These are phyloP conservation scores for Ifrita kowaldi DNA, from an alignment of 2,113 vertebrate species.

Conservation along the genomic window DNA sequence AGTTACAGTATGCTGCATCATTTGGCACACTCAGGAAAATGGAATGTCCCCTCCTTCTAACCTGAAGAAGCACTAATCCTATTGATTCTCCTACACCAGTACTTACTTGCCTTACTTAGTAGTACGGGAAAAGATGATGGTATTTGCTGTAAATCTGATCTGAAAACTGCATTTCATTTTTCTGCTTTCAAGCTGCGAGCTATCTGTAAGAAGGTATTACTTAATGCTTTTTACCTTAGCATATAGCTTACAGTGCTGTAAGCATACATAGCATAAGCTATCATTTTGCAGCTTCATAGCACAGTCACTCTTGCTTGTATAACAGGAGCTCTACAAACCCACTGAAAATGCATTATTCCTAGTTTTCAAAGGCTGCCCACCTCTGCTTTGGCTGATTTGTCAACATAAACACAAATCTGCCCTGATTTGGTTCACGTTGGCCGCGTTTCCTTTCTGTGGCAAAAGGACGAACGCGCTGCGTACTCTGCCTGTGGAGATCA, in stretches of 20 bases:
- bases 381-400: conserved; percentile 38
- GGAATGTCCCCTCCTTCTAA: conserved; percentile 68
- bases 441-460: background rate
- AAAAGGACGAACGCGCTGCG: background rate
- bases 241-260: conserved; percentile 72
- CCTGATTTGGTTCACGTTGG: background rate
- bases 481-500: background rate
- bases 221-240: conserved; percentile 77
- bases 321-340: conserved; percentile 59
- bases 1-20: conserved; percentile 46
- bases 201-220: conserved; percentile 99
- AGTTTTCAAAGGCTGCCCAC: conserved; percentile 8
- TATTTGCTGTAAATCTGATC: conserved; percentile 76
- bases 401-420: conserved; percentile 6
- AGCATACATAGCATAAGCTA: conserved; percentile 61
- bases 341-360: conserved; percentile 73
- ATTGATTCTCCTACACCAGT: conserved; percentile 29
- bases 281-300: conserved; percentile 66
- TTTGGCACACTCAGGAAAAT: conserved; percentile 75
- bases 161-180: conserved; percentile 97
- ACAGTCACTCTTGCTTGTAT: conserved; percentile 69
- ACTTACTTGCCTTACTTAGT: conserved; percentile 50
- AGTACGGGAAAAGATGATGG: conserved; percentile 31
- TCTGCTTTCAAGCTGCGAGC: conserved; percentile 99
- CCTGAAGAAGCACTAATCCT: conserved; percentile 30